Base-by-base conservation (phyloP, 1,140 invertebrate species). In the Adoxophyes honmai region DNA sequence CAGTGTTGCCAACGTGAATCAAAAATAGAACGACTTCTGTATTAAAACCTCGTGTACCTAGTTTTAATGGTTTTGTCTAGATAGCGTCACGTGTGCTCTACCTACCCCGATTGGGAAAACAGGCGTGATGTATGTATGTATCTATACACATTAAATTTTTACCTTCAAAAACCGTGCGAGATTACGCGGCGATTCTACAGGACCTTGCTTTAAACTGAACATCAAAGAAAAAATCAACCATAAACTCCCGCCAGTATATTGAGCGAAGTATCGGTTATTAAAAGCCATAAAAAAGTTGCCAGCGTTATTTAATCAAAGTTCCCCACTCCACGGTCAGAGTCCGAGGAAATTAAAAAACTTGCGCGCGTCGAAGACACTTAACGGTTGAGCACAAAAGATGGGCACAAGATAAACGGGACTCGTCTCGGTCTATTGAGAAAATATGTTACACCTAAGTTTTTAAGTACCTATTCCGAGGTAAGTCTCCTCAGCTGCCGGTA, bases 331-430 rank as follows among this genome's bases (percentile, higher is more conserved):
- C 42, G 42, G 42, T 48, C 42, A 16, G 42, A 48, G 42, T 13
- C 10, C 9, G 21, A n/a, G 42, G 42, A 48, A 48, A 33, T 48
- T 48, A 48, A 48, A 48, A 48, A 48, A 48, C 42, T 48, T 48
- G 42, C 42, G 42, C 42, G 28, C 42, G 11, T 48, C 42, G 16
- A 18, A 48, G 16, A 48, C 42, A 48, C 42, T 48, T 48, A 48
- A 48, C 42, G 28, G 42, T 48, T 48, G 42, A 48, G 42, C 42
- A 44, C 39, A 48, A 48, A 48, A 48, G 42, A 48, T 48, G 18
- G 16, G 28, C n/a, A 48, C 11, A 48, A 48, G 42, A 48, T 48
- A 48, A 48, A 48, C 42, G 42, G 18, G 21, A 48, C 42, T 10
- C 10, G 42, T 10, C 9, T 48, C 21, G n/a, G 11, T 48, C 21